A percentile compares a stretch with the other conserved stretches of the same genome.
phyloP scores from a whole-genome alignment of 2,797 vertebrate species.

The Iguana delicatissima region DNA sequence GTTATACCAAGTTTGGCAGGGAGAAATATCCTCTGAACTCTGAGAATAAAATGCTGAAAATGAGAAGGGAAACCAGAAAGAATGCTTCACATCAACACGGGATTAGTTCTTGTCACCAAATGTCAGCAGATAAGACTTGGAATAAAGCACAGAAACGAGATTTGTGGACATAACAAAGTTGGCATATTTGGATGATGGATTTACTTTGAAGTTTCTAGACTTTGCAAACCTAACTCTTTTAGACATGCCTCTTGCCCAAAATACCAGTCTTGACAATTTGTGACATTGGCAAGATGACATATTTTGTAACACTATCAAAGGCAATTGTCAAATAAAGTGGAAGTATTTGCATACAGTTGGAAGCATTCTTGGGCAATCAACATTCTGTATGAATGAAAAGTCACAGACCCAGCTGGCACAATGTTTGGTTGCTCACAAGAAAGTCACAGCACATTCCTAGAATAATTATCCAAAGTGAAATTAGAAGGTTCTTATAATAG shows the following conservation, averaged over 20 bases:
- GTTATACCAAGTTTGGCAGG: neutral
- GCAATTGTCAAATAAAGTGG: constrained; percentile 44
- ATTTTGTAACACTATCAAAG: constrained; percentile 47
- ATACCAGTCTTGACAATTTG: constrained; percentile 16
- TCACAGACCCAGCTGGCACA: constrained; percentile 46
- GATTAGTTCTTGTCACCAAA: constrained; percentile 11
- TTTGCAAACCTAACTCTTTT: constrained; percentile 1
- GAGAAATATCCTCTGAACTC: neutral
- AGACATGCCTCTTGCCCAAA: constrained; percentile 17
- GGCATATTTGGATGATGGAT: neutral
- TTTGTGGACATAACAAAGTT: constrained; percentile 16
- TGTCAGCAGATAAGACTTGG: neutral
- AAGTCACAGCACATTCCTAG: constrained; percentile 16
- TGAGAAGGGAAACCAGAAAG: fast-evolving
- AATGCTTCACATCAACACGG: neutral
- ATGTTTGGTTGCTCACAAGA: constrained; percentile 34
- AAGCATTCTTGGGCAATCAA: constrained; percentile 52
- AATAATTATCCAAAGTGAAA: constrained; percentile 51
- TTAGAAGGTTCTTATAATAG: constrained; percentile 8
- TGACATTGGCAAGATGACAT: constrained; percentile 31
- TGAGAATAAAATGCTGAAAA: neutral
- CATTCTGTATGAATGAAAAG: constrained; percentile 46
- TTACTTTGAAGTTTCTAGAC: constrained; percentile 27
- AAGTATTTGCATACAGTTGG: constrained; percentile 52
- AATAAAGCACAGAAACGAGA: constrained; percentile 16